phyloP scores from a whole-genome alignment of 2,888 invertebrate genomes.

The Allacma fusca region DNA sequence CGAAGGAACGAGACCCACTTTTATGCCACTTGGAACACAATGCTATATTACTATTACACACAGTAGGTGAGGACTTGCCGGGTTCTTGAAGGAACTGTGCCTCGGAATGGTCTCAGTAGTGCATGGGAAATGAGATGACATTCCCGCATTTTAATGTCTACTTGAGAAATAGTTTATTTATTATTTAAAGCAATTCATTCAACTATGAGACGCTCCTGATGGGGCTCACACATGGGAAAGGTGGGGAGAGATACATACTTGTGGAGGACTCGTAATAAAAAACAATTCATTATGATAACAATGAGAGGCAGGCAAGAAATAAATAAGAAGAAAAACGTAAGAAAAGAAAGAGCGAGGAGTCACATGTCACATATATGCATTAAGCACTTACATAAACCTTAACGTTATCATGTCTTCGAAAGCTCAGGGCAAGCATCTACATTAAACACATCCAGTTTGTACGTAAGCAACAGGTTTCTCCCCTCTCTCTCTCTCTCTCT shows the following conservation, averaged over 20 bases:
- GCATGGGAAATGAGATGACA: too few relatives aligned
- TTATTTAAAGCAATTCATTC: too few relatives aligned
- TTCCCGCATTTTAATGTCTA: too few relatives aligned
- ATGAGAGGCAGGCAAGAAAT: not conserved
- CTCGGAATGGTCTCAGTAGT: too few relatives aligned
- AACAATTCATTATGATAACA: constrained; percentile 16
- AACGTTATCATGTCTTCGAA: not conserved
- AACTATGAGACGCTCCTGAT: not conserved
- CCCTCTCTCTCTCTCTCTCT: not conserved
- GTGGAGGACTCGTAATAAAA: not conserved
- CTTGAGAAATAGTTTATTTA: too few relatives aligned
- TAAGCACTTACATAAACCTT: not conserved
- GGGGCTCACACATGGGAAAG: not conserved
- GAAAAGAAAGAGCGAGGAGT: not conserved
- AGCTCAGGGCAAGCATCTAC: constrained; percentile 1
- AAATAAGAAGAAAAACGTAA: not conserved
- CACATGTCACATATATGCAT: too few relatives aligned
- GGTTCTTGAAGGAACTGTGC: too few relatives aligned
- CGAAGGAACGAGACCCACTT: too few relatives aligned
- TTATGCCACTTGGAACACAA: too few relatives aligned
- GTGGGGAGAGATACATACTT: not conserved
- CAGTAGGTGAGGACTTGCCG: too few relatives aligned
- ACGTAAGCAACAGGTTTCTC: constrained; percentile 16
- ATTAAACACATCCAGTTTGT: constrained; percentile 12
- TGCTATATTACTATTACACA: too few relatives aligned